Evolutionary conservation across 2,113 vertebrate genomes (phyloP).

Genomic region (Gopherus evgoodei): DNA sequence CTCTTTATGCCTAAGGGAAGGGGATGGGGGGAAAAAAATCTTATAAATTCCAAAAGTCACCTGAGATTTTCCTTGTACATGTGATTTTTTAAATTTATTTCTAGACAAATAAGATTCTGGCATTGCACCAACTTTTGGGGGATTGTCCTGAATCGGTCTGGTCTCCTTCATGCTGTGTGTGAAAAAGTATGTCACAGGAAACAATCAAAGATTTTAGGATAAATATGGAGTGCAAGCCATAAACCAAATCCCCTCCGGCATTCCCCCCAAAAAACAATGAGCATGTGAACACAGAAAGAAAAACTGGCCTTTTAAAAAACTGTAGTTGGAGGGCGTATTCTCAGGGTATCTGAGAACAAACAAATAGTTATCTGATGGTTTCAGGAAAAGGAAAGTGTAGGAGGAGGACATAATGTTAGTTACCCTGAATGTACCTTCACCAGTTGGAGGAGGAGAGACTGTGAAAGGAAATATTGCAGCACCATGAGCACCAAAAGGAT

Average conservation of each 20-base stretch:
- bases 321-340: accelerated
- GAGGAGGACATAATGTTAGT: conserved; percentile 52
- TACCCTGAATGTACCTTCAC: conserved; percentile 5
- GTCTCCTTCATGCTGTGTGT: not conserved
- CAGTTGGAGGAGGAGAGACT: not conserved
- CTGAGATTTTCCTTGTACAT: not conserved
- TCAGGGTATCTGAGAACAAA: conserved; percentile 15
- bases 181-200: conserved; percentile 17
- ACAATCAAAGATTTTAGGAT: conserved; percentile 41
- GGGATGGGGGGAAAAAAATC: not conserved
- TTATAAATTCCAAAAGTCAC: not conserved
- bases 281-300: conserved; percentile 18
- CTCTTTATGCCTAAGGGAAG: not conserved
- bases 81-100: not conserved
- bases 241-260: not conserved
- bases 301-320: not conserved
- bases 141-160: not conserved
- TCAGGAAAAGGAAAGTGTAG: conserved; percentile 55
- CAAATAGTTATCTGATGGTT: conserved; percentile 47
- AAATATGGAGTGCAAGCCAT: not conserved
- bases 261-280: not conserved
- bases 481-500: not conserved
- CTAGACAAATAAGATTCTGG: not conserved
- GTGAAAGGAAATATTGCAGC: conserved; percentile 65
- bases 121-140: not conserved